phyloP scores from a whole-genome alignment of 2,113 vertebrate species.

The Eidolon helvum region DNA sequence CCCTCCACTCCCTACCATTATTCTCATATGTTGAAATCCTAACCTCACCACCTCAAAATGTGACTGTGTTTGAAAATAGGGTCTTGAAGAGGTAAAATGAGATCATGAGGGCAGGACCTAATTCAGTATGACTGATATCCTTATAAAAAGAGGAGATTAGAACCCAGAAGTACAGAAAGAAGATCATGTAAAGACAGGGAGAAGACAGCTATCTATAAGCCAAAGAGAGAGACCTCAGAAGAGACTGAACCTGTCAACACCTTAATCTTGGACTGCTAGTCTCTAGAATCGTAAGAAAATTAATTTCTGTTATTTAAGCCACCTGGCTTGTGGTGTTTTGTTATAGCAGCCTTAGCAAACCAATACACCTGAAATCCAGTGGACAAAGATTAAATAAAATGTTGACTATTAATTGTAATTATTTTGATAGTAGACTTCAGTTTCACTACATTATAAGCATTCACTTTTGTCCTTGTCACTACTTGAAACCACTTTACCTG shows the following conservation, averaged over 20 bases:
- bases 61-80: background rate
- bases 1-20: too few relatives aligned
- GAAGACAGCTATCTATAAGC: background rate
- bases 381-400: background rate
- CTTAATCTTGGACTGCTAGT: background rate
- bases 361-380: background rate
- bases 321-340: background rate
- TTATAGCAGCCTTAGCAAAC: background rate
- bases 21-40: background rate
- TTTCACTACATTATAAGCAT: background rate
- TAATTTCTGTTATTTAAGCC: background rate
- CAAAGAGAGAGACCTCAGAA: background rate
- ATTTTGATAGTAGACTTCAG: background rate
- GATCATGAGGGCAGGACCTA: background rate
- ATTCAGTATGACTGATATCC: background rate
- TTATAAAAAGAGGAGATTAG: background rate
- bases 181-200: background rate
- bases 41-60: background rate
- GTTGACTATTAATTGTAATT: background rate
- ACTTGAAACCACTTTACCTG: background rate
- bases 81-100: background rate
- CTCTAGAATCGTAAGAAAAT: background rate
- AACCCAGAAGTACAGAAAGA: background rate
- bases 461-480: background rate
- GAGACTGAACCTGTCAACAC: background rate